Evolutionary conservation across 2,797 vertebrate genomes (phyloP).

Genomic region (Oryzias sinensis): DNA sequence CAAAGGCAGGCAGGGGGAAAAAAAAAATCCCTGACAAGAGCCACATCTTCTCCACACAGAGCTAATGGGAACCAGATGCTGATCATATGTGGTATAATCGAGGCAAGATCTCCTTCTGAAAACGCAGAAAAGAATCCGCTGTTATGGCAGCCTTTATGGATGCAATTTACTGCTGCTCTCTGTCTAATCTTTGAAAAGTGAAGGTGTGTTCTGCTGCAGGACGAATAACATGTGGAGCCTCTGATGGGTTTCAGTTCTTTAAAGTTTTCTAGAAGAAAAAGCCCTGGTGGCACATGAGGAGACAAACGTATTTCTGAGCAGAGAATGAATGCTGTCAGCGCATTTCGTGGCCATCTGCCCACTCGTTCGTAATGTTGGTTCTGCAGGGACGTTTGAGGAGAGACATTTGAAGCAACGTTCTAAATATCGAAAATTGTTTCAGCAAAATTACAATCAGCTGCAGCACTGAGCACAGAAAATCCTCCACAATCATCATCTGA

Average conservation of each 20-base stretch:
- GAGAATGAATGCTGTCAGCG: neutral
- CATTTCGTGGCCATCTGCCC: neutral
- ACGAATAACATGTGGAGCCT: conserved; percentile 26
- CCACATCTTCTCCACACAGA: conserved; percentile 44
- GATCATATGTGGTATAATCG: conserved; percentile 51
- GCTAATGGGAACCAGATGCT: conserved; percentile 66
- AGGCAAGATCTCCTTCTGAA: conserved; percentile 45
- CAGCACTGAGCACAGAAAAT: no score
- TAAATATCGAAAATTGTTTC: no score
- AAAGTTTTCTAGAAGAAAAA: neutral
- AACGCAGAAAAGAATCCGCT: conserved; percentile 30
- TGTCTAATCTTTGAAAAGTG: conserved; percentile 50
- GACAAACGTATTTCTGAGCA: neutral
- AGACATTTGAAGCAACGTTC: no score
- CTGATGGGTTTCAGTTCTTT: conserved; percentile 30
- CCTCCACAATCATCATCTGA: no score
- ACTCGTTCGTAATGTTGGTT: neutral
- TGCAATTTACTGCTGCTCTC: conserved; percentile 48
- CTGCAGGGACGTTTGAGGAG: neutral
- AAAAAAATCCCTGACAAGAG: conserved; percentile 45
- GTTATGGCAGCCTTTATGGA: conserved; percentile 43
- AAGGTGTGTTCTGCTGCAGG: conserved; percentile 26
- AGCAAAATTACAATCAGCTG: no score
- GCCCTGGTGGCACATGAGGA: neutral
- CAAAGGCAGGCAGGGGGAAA: conserved; percentile 30